A percentile compares a stretch with the other conserved stretches of the same genome.
Evolutionary conservation across 2,888 invertebrate species (phyloP).

Genomic region (Incurvaria masculella): DNA sequence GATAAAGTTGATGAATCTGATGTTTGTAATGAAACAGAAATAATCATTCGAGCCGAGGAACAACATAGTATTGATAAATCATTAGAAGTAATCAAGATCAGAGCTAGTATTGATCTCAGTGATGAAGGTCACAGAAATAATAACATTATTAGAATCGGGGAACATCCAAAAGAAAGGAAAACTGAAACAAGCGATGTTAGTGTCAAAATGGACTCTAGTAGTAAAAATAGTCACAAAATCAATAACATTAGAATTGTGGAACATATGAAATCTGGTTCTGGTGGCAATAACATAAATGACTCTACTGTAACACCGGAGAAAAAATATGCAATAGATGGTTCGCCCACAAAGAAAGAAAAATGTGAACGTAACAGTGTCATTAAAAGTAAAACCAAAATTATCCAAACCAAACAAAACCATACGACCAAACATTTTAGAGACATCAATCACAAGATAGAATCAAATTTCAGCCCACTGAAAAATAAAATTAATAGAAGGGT

Average conservation of each 20-base stretch:
- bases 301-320: no score
- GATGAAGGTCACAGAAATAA: not conserved
- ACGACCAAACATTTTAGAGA: no score
- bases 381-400: constrained; percentile 21
- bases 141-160: not conserved
- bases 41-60: no score
- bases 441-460: no score
- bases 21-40: no score
- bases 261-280: no score
- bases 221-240: no score
- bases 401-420: constrained; percentile 21
- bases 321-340: no score
- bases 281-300: no score
- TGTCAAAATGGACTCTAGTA: constrained; percentile 26
- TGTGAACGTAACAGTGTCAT: not conserved
- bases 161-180: constrained; percentile 18
- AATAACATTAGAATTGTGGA: no score
- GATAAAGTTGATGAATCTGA: no score
- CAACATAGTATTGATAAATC: not conserved
- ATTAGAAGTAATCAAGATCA: not conserved
- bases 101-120: not conserved
- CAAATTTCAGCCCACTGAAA: not conserved
- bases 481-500: constrained; percentile 16
- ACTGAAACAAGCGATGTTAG: constrained; percentile 23
- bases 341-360: not conserved